Percentiles rank a stretch among this genome's conserved stretches.
These are phyloP conservation scores for Aphaenogaster ashmeadi DNA, from an alignment of 1,140 invertebrate genomes.

Conservation along the genomic window DNA sequence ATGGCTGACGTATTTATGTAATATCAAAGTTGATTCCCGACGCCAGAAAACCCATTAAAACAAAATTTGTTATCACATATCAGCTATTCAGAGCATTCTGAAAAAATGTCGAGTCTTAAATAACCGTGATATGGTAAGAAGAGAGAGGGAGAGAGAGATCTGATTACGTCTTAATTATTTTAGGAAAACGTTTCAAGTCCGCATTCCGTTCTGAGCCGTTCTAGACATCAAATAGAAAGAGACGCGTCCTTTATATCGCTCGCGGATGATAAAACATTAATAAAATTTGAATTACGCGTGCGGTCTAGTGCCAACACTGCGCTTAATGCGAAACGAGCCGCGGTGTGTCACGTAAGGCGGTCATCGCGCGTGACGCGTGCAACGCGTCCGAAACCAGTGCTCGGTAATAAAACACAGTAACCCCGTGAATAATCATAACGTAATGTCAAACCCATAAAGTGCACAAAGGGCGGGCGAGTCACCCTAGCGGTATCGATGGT, in stretches of 20 bases:
- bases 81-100: background rate
- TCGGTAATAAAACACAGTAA: slow-evolving; percentile 85
- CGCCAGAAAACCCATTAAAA: background rate
- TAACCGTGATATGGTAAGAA: background rate
- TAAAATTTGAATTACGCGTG: slow-evolving; percentile 45
- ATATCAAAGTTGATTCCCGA: background rate
- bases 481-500: slow-evolving; percentile 67
- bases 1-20: slow-evolving; percentile 11
- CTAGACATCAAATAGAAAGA: background rate
- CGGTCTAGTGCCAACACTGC: slow-evolving; percentile 1
- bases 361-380: slow-evolving; percentile 51
- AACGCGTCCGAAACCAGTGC: slow-evolving; percentile 37
- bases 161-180: slow-evolving; percentile 3
- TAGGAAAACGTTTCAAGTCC: background rate
- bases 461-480: slow-evolving; percentile 80
- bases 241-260: background rate
- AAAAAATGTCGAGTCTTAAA: background rate
- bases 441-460: slow-evolving; percentile 84
- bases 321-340: slow-evolving; percentile 34
- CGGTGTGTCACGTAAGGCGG: slow-evolving; percentile 35
- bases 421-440: slow-evolving; percentile 86
- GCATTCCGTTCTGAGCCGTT: background rate
- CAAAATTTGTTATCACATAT: background rate
- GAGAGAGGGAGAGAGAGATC: background rate
- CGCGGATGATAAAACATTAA: slow-evolving; percentile 6